Evolutionary conservation across 2,113 vertebrate genomes (phyloP).

Genomic region (Grallaria varia): DNA sequence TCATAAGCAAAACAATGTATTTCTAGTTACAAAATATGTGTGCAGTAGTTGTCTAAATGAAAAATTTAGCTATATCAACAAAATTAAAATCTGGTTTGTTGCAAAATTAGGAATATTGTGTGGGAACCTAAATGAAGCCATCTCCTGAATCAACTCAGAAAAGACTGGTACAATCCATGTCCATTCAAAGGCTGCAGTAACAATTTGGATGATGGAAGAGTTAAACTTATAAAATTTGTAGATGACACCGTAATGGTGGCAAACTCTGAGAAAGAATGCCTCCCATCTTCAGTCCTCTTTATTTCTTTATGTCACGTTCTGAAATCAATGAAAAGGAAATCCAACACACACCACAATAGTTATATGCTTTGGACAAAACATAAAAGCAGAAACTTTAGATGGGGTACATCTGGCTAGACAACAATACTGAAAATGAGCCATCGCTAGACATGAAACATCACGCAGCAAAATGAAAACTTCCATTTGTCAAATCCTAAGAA

Average conservation of each 20-base stretch:
- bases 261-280: neutral
- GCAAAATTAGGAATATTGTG: neutral
- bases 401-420: neutral
- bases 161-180: fast-evolving
- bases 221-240: neutral
- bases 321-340: neutral
- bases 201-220: neutral
- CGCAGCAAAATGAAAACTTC: neutral
- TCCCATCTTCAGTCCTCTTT: neutral
- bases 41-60: neutral
- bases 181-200: neutral
- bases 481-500: neutral
- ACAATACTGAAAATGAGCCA: neutral
- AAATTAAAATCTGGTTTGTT: neutral
- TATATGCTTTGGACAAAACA: neutral
- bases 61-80: neutral
- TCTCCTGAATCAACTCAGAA: neutral
- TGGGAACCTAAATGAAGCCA: neutral
- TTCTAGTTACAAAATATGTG: neutral
- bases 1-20: neutral
- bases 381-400: neutral
- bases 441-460: neutral
- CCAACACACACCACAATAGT: neutral
- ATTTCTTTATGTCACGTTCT: neutral
- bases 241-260: neutral